Conservation (phyloP, 2,797 vertebrate genomes). For the Adrianichthys oophorus region DNA sequence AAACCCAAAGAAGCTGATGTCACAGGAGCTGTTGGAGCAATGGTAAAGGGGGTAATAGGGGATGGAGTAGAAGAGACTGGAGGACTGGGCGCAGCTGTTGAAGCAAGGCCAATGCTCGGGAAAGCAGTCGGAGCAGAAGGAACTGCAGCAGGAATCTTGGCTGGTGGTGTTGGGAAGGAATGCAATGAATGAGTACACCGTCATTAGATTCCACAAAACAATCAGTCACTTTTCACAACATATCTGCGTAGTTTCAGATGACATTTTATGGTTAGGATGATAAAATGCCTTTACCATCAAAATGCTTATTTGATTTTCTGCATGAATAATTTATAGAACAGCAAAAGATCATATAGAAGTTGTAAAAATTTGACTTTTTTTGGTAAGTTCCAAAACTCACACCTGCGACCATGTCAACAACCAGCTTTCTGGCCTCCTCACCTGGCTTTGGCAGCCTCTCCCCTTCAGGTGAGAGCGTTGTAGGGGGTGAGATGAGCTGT, state of each 20-base stretch:
- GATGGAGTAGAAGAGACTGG: conserved; percentile 22
- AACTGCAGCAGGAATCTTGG: conserved; percentile 41
- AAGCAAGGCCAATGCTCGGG: conserved; percentile 35
- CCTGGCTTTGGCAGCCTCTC: conserved; percentile 84
- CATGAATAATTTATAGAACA: no score
- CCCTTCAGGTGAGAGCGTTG: conserved; percentile 73
- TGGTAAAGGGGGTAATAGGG: conserved; percentile 58
- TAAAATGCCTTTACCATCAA: no score
- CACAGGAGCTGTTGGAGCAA: conserved; percentile 57
- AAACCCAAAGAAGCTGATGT: conserved; percentile 65
- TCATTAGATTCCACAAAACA: conserved; percentile 8
- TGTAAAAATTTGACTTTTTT: no score
- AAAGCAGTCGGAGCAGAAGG: conserved; percentile 50
- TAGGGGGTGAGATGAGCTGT: conserved; percentile 74
- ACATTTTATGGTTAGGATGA: no score
- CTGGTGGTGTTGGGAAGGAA: conserved; percentile 36
- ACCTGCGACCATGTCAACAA: no score
- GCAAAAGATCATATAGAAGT: no score
- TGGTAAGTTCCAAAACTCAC: not conserved
- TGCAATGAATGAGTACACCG: not conserved
- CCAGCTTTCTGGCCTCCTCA: conserved; percentile 46
- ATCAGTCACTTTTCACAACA: no score
- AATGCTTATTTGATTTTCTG: no score
- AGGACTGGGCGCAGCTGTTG: conserved; percentile 43
- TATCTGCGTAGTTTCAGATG: no score